Evolutionary conservation across 2,888 invertebrate species (phyloP), one percentile per base, ranked within the genome.

Genomic region (Pseudolycoriella hygida): DNA sequence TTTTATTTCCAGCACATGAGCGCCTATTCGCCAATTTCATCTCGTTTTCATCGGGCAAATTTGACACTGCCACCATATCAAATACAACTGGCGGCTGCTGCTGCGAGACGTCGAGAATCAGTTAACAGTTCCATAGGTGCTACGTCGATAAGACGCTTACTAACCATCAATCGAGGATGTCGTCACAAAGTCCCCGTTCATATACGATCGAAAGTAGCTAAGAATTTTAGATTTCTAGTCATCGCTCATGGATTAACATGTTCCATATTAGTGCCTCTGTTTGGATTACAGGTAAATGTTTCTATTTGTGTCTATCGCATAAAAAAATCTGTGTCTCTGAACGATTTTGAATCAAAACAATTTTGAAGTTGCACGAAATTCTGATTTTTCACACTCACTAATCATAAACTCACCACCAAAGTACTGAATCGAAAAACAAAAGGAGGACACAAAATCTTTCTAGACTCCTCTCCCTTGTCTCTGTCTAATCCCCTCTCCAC

Each of bases 61-160:
- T 15, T 43, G 10, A 59, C 61, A 0, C 62, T 64, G 6, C 60
- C 64, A 18, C 61, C 64, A 49, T 61, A 60, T 52, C 64, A 64
- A 49, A 61, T 64, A 46, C 62, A 64, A 53, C 46, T 47, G 44
- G 47, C 50, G 47, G 47, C 50, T 46, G 44, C 50, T 50, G 40
- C 45, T 17, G 60, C 64, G 10, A 67, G 75, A 3, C 68, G 80
- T 2, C 68, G 77, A 14, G 81, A 81, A 54, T 81, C 81, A 1
- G 71, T 77, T 45, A 74, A 77, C 19, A 80, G 80, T 42, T 80
- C 80, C 1, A 77, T 81, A 25, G 82, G 82, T 2, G 80, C 81
- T 1, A 80, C 80, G 1, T 85, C 85, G 1, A 83, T 85, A 10
- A 71, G 83, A 3, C 72, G 82, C 1, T 67, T 86, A 12, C 72